Base-by-base conservation (phyloP, 1,140 invertebrate species). In the Panonychus citri region DNA sequence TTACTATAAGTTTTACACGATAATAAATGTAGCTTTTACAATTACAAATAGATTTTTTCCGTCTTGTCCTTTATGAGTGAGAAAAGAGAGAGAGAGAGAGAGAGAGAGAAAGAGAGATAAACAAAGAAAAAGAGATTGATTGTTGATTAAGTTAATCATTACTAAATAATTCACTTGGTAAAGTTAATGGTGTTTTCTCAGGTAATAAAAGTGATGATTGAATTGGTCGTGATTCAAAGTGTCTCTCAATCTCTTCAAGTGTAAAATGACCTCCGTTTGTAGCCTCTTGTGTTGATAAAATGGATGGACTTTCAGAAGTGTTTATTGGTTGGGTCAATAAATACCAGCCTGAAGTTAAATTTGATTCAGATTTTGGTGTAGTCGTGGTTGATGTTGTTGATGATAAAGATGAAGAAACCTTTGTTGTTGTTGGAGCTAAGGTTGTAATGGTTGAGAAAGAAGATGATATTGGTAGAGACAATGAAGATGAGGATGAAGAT, bases 111-210 rank as follows among this genome's bases (percentile, higher is more conserved):
- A n/a, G n/a, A n/a, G n/a, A n/a, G n/a, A n/a, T n/a, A n/a, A n/a
- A n/a, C n/a, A n/a, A n/a, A n/a, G n/a, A n/a, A n/a, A n/a, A n/a
- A n/a, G n/a, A n/a, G n/a, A n/a, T n/a, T n/a, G n/a, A n/a, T n/a
- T n/a, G n/a, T n/a, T n/a, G n/a, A n/a, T n/a, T n/a, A n/a, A n/a
- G n/a, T n/a, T n/a, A n/a, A n/a, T 90, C 85, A 70, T 88, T 88
- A 65, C 84, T 89, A 64, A 91, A 88, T 79, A 89, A 87, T 69
- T 89, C 85, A 49, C 81, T 84, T 10, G 85, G 85, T 13, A 90
- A 81, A 39, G 83, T 87, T 1, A 83, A 78, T 1, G 84, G 83
- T 53, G 85, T 81, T 63, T 83, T 79, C 67, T 88, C 85, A 19
- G 81, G 81, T 56, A 83, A 74, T 50, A 89, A 73, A 21, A 53